Base-by-base conservation (phyloP, 2,797 vertebrate genomes). In the Helicolenus hilgendorfi region DNA sequence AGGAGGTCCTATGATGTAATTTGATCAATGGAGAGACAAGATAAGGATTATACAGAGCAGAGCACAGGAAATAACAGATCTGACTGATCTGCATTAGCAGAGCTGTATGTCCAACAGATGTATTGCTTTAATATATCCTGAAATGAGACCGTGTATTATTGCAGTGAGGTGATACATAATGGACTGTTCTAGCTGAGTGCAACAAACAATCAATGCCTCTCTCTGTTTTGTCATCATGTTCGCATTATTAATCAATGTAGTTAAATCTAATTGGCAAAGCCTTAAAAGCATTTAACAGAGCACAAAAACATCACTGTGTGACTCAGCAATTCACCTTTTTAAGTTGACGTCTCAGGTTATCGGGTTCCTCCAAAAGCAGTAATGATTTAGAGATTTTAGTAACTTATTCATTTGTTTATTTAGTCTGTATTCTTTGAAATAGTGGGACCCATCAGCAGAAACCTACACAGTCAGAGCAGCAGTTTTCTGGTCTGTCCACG, bases 1-100 rank as follows among this genome's bases (percentile, higher is more conserved):
- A 65, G 33, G 24, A 76, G 55, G 29, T 7, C 76, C 13, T 26
- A 14, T 69, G 20, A 71, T 68, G 9, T 82, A 41, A 91, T 73
- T 38, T 29, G 20, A 81, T 94, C 79, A 80, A 64, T 76, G 5
- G 8, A 78, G 56, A 60, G 69, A 24, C 49, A 77, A 76, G 68
- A 86, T 76, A 56, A 49, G 26, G 69, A 62, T 27, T 20, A 77
- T 41, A 72, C 29, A 38, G 62, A 67, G 35, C 62, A 81, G 64
- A 87, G 71, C 76, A 53, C 55, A 84, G 56, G 29, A 69, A 70
- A 72, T 4, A 9, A 22, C 36, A 56, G 64, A 58, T 11, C 22
- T 5, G 11, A 18, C 24, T 24, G 11, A 74, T 82, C 24, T n/a
- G 2, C 7, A 0, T 76, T 45, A 38, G 31, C 55, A 64, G 67